A percentile compares a stretch with the other conserved stretches of the same genome.
Evolutionary conservation across 2,797 vertebrate species (phyloP).

Genomic region (Cirrhinus mrigala): DNA sequence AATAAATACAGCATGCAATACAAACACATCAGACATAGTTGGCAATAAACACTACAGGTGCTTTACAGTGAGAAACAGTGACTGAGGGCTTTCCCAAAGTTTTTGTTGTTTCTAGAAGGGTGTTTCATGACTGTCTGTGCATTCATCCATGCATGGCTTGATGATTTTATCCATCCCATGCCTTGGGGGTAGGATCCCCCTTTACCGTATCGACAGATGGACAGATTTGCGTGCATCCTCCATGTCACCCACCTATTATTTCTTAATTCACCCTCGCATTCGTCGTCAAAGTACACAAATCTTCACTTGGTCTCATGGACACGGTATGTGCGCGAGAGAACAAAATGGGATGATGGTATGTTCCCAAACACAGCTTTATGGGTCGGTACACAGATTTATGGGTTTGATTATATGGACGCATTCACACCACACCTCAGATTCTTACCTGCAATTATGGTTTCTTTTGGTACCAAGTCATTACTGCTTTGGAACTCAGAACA

Average conservation of each 20-base stretch:
- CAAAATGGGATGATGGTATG: conserved; percentile 33
- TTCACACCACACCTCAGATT: conserved; percentile 46
- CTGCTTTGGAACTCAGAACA: conserved; percentile 40
- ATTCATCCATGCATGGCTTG: conserved; percentile 74
- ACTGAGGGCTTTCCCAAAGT: conserved; percentile 68
- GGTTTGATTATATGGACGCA: conserved; percentile 49
- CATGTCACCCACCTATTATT: conserved; percentile 49
- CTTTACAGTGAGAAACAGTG: conserved; percentile 61
- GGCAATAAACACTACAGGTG: conserved; percentile 44
- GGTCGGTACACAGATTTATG: conserved; percentile 55
- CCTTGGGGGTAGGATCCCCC: conserved; percentile 61
- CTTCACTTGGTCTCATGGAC: background rate
- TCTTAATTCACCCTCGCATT: conserved; percentile 56
- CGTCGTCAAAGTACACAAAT: conserved; percentile 28
- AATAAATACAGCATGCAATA: conserved; percentile 9
- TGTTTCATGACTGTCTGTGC: conserved; percentile 62
- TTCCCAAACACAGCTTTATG: conserved; percentile 39
- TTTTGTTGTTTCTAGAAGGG: conserved; percentile 70
- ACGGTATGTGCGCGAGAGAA: conserved; percentile 17
- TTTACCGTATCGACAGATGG: background rate
- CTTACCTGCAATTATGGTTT: conserved; percentile 57
- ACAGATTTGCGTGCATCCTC: conserved; percentile 53
- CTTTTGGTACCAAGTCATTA: conserved; percentile 57
- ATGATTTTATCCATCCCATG: conserved; percentile 55
- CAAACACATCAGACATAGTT: conserved; percentile 18